These are phyloP conservation scores for Temnopleurus reevesii DNA, from an alignment of 53 echinoderm and acorn worm genomes.

Conservation along the genomic window DNA sequence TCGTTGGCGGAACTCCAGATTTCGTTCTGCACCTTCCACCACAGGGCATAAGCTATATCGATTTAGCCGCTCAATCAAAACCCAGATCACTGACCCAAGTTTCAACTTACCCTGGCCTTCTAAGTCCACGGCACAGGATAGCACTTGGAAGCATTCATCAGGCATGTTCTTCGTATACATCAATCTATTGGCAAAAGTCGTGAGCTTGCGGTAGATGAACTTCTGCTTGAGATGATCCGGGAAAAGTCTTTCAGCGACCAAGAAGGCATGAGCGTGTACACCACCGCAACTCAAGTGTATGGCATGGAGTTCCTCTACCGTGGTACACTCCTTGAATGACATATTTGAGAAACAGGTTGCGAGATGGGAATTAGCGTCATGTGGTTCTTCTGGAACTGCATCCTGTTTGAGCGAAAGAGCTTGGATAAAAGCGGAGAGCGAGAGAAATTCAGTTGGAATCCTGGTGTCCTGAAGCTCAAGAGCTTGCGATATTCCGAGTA, in stretches of 20 bases:
- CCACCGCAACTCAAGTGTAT: not conserved
- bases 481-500: not conserved
- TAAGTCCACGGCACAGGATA: not conserved
- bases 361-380: not conserved
- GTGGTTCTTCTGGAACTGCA: no score
- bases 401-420: not conserved
- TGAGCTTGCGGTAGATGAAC: not conserved
- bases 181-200: not conserved
- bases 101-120: not conserved
- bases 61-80: no score
- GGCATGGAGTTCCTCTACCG: not conserved
- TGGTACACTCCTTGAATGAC: not conserved
- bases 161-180: not conserved
- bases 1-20: not conserved
- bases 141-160: not conserved
- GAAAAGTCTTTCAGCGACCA: not conserved
- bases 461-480: not conserved
- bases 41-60: not conserved
- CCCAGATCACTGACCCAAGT: not conserved
- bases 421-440: not conserved
- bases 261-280: not conserved
- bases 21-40: not conserved
- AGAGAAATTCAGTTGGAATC: not conserved
- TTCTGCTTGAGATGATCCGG: not conserved
- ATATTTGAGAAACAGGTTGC: not conserved